Conservation (phyloP, 2,888 invertebrate genomes). For the Graphium colonna region DNA sequence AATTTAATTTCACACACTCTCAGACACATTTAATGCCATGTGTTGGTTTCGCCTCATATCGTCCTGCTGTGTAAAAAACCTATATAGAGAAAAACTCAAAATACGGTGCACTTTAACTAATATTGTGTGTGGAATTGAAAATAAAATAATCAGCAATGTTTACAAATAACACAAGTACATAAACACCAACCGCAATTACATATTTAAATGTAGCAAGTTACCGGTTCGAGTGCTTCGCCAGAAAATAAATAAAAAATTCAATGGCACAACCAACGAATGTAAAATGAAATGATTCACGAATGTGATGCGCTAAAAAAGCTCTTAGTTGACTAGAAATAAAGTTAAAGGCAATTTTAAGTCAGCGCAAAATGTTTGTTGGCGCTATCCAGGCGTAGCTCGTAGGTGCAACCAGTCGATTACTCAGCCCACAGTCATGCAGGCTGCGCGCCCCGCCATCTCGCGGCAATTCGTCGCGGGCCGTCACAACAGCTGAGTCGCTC, state of each 20-base stretch:
- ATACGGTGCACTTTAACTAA: too few species aligned
- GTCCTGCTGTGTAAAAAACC: too few species aligned
- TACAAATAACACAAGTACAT: conserved; percentile 1
- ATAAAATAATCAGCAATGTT: too few species aligned
- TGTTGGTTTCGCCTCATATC: too few species aligned
- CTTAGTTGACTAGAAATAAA: neutral
- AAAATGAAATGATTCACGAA: too few species aligned
- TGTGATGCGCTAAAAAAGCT: neutral
- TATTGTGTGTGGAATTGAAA: too few species aligned
- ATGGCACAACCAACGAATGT: neutral
- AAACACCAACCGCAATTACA: neutral
- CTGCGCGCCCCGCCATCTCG: conserved; percentile 48
- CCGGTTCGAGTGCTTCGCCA: conserved; percentile 4
- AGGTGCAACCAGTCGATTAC: conserved; percentile 65
- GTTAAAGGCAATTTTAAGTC: conserved; percentile 8
- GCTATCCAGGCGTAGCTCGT: conserved; percentile 29
- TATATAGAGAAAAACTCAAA: too few species aligned
- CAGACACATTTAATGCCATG: too few species aligned
- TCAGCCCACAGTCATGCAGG: conserved; percentile 68
- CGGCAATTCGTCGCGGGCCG: conserved; percentile 41
- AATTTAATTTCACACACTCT: too few species aligned
- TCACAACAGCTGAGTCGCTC: conserved; percentile 42
- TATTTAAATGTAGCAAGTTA: neutral
- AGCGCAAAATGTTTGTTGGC: conserved; percentile 1
- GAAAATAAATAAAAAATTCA: neutral